These are phyloP conservation scores for Musca vetustissima DNA, from an alignment of 1,140 invertebrate genomes.

Conservation along the genomic window DNA sequence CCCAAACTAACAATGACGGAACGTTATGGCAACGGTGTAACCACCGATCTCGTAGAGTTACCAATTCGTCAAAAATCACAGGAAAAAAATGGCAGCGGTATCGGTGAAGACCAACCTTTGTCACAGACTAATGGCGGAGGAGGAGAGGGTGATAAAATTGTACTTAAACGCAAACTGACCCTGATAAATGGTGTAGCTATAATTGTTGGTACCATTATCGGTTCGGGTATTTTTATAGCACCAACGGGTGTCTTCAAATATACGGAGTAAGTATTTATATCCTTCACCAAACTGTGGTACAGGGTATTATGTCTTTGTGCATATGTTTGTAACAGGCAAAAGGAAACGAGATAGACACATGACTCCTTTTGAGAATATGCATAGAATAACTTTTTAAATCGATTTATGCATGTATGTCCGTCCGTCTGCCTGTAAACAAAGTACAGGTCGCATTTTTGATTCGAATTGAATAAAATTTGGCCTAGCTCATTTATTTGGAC, in stretches of 20 bases:
- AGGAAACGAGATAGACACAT: too few species aligned
- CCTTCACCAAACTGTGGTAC: too few species aligned
- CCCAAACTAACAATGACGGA: conserved; percentile 40
- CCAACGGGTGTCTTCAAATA: conserved; percentile 70
- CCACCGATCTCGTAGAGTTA: conserved; percentile 39
- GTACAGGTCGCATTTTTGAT: too few species aligned
- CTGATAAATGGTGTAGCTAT: conserved; percentile 84
- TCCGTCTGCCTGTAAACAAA: too few species aligned
- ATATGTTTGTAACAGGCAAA: too few species aligned
- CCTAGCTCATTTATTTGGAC: too few species aligned
- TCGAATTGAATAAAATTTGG: too few species aligned
- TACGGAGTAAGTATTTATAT: conserved; percentile 61
- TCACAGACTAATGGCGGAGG: conserved; percentile 17
- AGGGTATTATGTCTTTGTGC: too few species aligned
- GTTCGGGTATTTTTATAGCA: conserved; percentile 81
- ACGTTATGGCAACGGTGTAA: conserved; percentile 49
- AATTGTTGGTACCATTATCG: conserved; percentile 82
- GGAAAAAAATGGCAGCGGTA: not conserved
- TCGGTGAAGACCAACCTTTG: not conserved
- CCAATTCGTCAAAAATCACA: conserved; percentile 4
- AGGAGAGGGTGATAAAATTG: conserved; percentile 57
- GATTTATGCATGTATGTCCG: too few species aligned
- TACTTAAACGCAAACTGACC: conserved; percentile 79
- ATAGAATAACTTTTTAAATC: too few species aligned
- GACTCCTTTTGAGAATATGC: too few species aligned